Evolutionary conservation across 2,888 invertebrate species (phyloP).

Genomic region (Axea sp.): DNA sequence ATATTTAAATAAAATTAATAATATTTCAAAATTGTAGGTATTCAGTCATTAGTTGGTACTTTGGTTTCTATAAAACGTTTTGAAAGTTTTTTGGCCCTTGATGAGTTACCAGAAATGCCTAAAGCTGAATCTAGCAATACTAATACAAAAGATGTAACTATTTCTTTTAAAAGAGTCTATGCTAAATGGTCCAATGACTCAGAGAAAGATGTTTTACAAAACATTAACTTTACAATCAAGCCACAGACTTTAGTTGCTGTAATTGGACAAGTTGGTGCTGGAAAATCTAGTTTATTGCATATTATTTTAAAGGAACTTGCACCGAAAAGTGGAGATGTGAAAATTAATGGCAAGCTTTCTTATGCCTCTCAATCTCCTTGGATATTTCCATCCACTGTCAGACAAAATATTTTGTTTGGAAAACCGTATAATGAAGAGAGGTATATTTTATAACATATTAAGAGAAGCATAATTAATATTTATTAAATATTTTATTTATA

Average conservation of each 20-base stretch:
- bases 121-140: neutral
- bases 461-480: too few species aligned
- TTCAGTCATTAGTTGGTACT: conserved; percentile 83
- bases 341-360: conserved; percentile 83
- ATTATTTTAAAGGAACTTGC: conserved; percentile 83
- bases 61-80: conserved; percentile 82
- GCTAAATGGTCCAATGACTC: conserved; percentile 85
- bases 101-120: conserved; percentile 58
- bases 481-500: too few species aligned
- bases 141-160: conserved; percentile 9
- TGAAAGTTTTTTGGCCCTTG: conserved; percentile 68
- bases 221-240: conserved; percentile 84
- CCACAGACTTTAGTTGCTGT: conserved; percentile 84
- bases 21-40: conserved; percentile 79
- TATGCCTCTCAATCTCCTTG: conserved; percentile 93
- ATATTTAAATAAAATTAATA: neutral
- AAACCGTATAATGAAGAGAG: conserved; percentile 71
- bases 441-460: conserved; percentile 59
- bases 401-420: conserved; percentile 82
- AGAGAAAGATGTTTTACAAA: conserved; percentile 84
- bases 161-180: conserved; percentile 79
- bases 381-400: conserved; percentile 86
- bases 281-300: conserved; percentile 83
- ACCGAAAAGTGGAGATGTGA: conserved; percentile 22
- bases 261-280: conserved; percentile 84